Base-by-base conservation (phyloP, 2,113 vertebrate species). In the Bucco capensis region DNA sequence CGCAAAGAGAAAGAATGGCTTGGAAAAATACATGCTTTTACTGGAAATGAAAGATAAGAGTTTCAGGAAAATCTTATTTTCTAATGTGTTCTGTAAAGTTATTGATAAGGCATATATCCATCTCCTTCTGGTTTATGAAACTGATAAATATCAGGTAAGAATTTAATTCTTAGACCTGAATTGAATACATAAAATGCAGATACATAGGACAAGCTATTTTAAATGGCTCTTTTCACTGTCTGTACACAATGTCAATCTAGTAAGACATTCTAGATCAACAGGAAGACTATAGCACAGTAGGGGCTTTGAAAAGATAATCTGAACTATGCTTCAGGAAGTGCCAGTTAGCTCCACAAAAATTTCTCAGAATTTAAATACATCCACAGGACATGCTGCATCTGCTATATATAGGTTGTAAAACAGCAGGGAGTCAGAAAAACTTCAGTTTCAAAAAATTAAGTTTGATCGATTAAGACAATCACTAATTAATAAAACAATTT, bases 131-230 rank as follows among this genome's bases (percentile, higher is more conserved):
- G 38, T 44, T 84, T 70, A 83, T 42, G 40, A 84, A 27, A 77
- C 37, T 56, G 40, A 47, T 31, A 81, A 83, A 35, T 35, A 73
- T 6, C 69, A 69, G 46, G 44, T 73, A 77, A 86, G 42, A 21
- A 66, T 67, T 82, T 78, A 78, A 64, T 82, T 89, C 71, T 78
- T 31, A 67, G 70, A 37, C 71, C 57, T 75, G 61, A 82, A 72
- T 24, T 38, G 81, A 81, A 58, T 22, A 40, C 33, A 56, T 6
- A 24, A 58, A 93, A 89, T 46, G 19, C 37, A 84, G 38, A 49
- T 22, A 42, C 6, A 2, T 10, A 46, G 25, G 72, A 61, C 22
- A 71, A 61, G 18, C 60, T 77, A 70, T 74, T 84, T 84, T 61
- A 62, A 84, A 67, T 18, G 21, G 33, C 10, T 78, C 40, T 47